Evolutionary conservation across 2,888 invertebrate genomes (phyloP), one percentile per base, ranked within the genome.

Genomic region (Morpho achilles): DNA sequence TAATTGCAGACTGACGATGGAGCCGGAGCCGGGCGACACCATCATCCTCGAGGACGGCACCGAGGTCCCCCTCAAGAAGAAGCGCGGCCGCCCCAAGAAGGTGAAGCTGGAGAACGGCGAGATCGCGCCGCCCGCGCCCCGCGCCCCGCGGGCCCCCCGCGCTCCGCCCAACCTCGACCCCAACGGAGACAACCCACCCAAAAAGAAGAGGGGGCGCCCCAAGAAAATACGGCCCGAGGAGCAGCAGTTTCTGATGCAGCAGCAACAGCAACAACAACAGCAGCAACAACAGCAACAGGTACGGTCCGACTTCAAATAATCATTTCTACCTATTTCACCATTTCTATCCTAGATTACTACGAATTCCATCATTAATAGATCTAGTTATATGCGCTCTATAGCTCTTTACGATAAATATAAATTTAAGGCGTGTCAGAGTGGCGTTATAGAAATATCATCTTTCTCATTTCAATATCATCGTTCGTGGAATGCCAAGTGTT

Each of bases 21-120:
- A 91, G 73, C 91, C 91, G 62, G 90, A 91, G 75, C 86, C 87
- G 48, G 90, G 91, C 2, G 91, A 91, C 80, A 91, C 91, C 64
- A 91, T 91, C 71, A 81, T 91, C 58, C 90, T 92, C 56, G 93
- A 93, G 74, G 93, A 93, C 82, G 93, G 93, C 69, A 92, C 92
- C 53, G 92, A 93, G 73, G 88, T 94, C 63, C 94, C 95, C 0
- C 94, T 95, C 50, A 96, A 96, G 87, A 97, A 97, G 91, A 96
- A 96, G 82, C 92, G 96, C n/a, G 97, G 97, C 1, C 88, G 96
- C n/a, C 96, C 97, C 62, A 96, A 96, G 89, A 97, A 97, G 83
- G 93, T 74, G 32, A 95, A 94, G 76, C 84, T 91, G 68, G 92
- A 93, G 75, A 95, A 93, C 76, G 94, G 92, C 40, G 94, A 92